Percentiles rank a stretch among this genome's conserved stretches.
Evolutionary conservation across 2,113 vertebrate genomes (phyloP).

Genomic region (Nematolebias whitei): DNA sequence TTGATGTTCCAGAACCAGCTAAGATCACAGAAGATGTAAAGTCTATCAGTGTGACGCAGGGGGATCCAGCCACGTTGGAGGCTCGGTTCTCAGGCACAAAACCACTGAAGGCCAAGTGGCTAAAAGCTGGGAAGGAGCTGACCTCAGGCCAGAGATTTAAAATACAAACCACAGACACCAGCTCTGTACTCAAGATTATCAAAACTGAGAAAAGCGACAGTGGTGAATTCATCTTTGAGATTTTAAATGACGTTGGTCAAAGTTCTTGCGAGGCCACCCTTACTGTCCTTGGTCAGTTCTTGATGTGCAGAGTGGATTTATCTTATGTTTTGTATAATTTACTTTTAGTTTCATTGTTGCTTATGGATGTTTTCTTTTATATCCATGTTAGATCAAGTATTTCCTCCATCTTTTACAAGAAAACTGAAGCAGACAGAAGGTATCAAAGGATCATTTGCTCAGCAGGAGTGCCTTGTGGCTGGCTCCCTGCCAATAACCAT

Average conservation of each 20-base stretch:
- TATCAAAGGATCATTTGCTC: conserved; percentile 94
- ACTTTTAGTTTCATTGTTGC: background rate
- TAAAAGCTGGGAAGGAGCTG: conserved; percentile 89
- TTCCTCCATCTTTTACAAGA: conserved; percentile 95
- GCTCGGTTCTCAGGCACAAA: conserved; percentile 94
- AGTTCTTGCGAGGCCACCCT: conserved; percentile 89
- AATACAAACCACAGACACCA: conserved; percentile 87
- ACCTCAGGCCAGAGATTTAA: conserved; percentile 88
- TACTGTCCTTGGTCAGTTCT: conserved; percentile 90
- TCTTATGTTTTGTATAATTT: background rate
- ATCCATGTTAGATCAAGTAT: conserved; percentile 89
- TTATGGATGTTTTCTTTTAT: conserved; percentile 31
- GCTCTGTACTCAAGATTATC: conserved; percentile 90
- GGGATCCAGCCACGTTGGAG: conserved; percentile 93
- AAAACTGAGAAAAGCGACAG: conserved; percentile 89
- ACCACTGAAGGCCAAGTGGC: conserved; percentile 89
- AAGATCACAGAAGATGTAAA: conserved; percentile 90
- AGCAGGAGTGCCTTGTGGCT: conserved; percentile 94
- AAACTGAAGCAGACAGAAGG: conserved; percentile 94
- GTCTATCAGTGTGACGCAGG: conserved; percentile 95
- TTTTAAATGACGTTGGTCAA: conserved; percentile 92
- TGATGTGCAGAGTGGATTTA: background rate
- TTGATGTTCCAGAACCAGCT: conserved; percentile 88
- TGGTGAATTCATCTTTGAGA: conserved; percentile 91
- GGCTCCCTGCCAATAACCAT: conserved; percentile 94